A percentile compares a stretch with the other conserved stretches of the same genome.
Conservation (phyloP, 2,797 vertebrate genomes). For the Spizella passerina region DNA sequence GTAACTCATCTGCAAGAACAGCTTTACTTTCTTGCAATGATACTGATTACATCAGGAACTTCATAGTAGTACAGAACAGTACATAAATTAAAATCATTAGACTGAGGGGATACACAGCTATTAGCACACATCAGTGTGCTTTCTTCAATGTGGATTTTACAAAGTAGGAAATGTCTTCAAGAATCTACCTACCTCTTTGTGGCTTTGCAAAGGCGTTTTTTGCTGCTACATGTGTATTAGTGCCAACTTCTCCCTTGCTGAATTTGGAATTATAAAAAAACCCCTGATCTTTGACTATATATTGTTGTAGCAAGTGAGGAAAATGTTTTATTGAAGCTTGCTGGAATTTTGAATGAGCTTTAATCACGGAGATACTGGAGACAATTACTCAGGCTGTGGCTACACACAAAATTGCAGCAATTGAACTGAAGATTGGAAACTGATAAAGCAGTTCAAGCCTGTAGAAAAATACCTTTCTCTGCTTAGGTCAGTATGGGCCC, state of each 20-base stretch:
- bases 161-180: constrained; percentile 12
- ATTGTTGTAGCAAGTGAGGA: neutral
- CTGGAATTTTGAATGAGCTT: constrained; percentile 42
- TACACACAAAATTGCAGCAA: neutral
- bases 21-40: constrained; percentile 57
- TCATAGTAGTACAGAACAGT: constrained; percentile 47
- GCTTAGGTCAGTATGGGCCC: neutral
- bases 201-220: constrained; percentile 2
- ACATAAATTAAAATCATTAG: constrained; percentile 60
- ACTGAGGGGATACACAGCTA: constrained; percentile 32
- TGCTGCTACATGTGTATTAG: neutral
- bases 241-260: neutral
- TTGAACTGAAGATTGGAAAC: constrained; percentile 16
- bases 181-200: neutral
- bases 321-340: constrained; percentile 16
- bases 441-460: neutral
- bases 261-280: neutral
- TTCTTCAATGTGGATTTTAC: constrained; percentile 34
- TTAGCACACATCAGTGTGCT: neutral
- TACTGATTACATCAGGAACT: constrained; percentile 59
- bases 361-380: constrained; percentile 24
- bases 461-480: neutral
- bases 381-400: neutral
- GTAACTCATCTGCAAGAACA: constrained; percentile 52
- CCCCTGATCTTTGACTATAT: neutral